Evolutionary conservation across 2,113 vertebrate genomes (phyloP), one percentile per base, ranked within the genome.

Genomic region (Lucifuga dentata): DNA sequence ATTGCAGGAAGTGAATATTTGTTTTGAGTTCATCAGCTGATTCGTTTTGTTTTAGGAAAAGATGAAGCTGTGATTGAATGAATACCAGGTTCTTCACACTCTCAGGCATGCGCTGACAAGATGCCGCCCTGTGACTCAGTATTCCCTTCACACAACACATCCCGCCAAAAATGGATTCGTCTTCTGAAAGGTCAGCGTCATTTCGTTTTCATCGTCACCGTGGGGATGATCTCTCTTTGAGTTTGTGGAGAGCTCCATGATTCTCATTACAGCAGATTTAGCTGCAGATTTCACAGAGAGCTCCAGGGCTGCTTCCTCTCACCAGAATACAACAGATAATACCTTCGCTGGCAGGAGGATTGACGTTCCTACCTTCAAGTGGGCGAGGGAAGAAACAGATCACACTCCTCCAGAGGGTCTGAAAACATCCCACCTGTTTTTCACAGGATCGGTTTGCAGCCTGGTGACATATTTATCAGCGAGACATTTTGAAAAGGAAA

Each of bases 371-470:
- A 66, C 80, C 71, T 61, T 40, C 17, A 2, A 45, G 8, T 39
- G 15, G 24, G 70, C 11, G 12, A 16, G 61, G n/a, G 33, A 2
- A 56, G 56, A 63, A 46, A 33, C 43, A 35, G 66, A 78, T 70
- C 39, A 57, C 33, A 45, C 78, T 72, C 77, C 58, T 41, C 50
- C 44, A 63, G 81, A 2, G 17, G 36, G 60, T 74, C 59, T 68
- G 43, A 84, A 89, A 84, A 86, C 68, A 84, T 71, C 65, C 61
- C 78, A 82, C 79, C 84, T 87, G 76, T 83, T 84, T 81, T 86
- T 77, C 58, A 46, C 11, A 7, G 65, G 63, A 84, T 85, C 58
- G 2, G 26, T 65, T 84, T 82, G 73, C 71, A 87, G 41, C 71
- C 44, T 1, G 40, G 80, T 80, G 82, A 84, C 82, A 85, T 76